Base-by-base conservation (phyloP, 2,888 invertebrate genomes). In the Eupelmus urozonus region DNA sequence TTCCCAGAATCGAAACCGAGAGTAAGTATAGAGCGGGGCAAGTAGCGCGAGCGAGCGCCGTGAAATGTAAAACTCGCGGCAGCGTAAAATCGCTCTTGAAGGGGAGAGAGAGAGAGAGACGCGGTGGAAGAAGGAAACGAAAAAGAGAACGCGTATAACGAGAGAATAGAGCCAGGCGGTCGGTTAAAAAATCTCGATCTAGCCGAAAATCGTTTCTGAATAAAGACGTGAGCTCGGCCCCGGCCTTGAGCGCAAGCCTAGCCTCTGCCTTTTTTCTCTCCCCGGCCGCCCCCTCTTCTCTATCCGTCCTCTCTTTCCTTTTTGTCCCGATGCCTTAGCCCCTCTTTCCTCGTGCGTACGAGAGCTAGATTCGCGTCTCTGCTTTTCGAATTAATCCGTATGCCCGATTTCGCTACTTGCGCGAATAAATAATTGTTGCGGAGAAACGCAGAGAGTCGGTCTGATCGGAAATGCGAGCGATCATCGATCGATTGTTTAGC, bases 131-230 rank as follows among this genome's bases (percentile, higher is more conserved):
- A 16, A 34, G 34, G 18, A 45, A 4, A 40, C 13, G 0, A 13
- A 55, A 51, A 18, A 11, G 62, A 20, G n/a, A 29, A n/a, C 18
- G 13, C 27, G 55, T 1, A 25, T 7, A 29, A 40, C n/a, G 16
- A 42, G 34, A 60, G 49, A n/a, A 45, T 16, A 29, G 60, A 29
- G n/a, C 23, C n/a, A 16, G 42, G 27, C 27, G 20, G 55, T 11
- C 74, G 65, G 73, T 67, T 76, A 55, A 16, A 45, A 74, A 78
- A 69, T 69, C 49, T 78, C 65, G 57, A 72, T 74, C 73, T 78
- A 78, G 73, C 55, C 72, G 73, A 78, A 74, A 78, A 78, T 74
- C 40, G 69, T 78, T 73, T 69, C 78, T 34, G 73, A 78, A 74
- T 66, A 73, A 74, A 57, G 20, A 55, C 27, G 45, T 11, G 63